Percentiles rank a stretch among this genome's conserved stretches.
phyloP scores from a whole-genome alignment of 2,113 vertebrate genomes.

The Leucoraja erinaceus region DNA sequence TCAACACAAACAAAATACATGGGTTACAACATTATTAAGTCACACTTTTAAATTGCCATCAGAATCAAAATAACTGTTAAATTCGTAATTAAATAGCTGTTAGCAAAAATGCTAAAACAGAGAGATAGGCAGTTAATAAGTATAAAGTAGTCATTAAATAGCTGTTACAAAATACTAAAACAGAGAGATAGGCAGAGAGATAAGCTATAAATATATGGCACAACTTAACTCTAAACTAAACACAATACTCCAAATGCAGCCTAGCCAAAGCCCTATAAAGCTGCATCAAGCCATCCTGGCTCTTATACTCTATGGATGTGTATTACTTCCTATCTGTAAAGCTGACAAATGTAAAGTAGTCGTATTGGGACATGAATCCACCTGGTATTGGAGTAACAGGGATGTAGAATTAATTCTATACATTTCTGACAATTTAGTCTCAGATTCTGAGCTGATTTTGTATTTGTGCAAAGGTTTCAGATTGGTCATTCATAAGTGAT shows the following conservation, averaged over 20 bases:
- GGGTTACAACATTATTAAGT: neutral
- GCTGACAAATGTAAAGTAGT: neutral
- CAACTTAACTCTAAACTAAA: neutral
- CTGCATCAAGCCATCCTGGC: too few relatives aligned
- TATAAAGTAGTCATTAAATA: neutral
- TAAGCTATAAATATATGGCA: neutral
- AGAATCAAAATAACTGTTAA: neutral
- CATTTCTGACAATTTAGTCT: neutral
- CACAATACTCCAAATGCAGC: too few relatives aligned
- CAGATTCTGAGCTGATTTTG: neutral
- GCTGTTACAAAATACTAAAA: neutral
- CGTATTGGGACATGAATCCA: neutral
- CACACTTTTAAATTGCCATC: neutral
- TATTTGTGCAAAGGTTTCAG: neutral
- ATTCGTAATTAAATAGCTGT: neutral
- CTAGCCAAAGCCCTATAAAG: too few relatives aligned
- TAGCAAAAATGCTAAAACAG: neutral
- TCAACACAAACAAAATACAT: neutral
- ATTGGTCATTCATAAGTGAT: neutral
- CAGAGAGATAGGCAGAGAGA: neutral
- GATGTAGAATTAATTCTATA: neutral
- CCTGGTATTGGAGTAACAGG: neutral
- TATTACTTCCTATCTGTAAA: neutral
- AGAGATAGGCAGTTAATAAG: neutral
- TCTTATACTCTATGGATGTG: neutral